Evolutionary conservation across 2,888 invertebrate species (phyloP).

Genomic region (Invenusta paracnida): DNA sequence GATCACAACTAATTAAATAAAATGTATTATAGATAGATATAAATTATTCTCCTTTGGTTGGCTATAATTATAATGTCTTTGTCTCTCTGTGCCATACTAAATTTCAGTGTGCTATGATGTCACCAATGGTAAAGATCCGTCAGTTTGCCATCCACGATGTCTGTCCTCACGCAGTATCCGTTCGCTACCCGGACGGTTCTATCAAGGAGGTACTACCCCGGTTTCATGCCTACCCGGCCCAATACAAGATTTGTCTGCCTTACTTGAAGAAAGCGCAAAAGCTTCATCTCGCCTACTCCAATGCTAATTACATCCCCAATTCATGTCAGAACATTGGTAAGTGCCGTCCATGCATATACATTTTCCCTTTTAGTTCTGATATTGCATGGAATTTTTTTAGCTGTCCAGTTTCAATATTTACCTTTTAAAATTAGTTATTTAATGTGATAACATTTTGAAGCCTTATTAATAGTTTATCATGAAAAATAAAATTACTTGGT

Average conservation of each 20-base stretch:
- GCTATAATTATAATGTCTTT: no score
- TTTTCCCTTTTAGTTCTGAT: no score
- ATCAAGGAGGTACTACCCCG: conserved; percentile 66
- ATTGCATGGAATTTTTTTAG: no score
- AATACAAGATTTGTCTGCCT: conserved; percentile 72
- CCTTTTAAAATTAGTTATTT: no score
- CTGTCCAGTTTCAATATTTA: no score
- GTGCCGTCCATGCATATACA: neutral
- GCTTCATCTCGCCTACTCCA: conserved; percentile 77
- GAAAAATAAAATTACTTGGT: no score
- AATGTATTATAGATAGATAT: no score
- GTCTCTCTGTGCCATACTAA: no score
- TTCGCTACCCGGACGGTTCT: conserved; percentile 58
- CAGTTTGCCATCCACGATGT: conserved; percentile 90
- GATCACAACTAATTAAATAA: no score
- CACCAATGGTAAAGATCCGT: conserved; percentile 89
- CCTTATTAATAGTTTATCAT: no score
- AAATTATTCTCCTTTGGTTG: no score
- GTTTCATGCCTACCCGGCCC: conserved; percentile 83
- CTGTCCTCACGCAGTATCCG: conserved; percentile 74
- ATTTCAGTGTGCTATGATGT: conserved; percentile 90
- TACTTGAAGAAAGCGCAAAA: neutral
- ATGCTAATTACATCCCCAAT: conserved; percentile 67
- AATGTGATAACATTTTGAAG: no score
- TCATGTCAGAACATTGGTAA: conserved; percentile 64